phyloP scores from a whole-genome alignment of 2,113 vertebrate genomes.

The Brachionichthys hirsutus region DNA sequence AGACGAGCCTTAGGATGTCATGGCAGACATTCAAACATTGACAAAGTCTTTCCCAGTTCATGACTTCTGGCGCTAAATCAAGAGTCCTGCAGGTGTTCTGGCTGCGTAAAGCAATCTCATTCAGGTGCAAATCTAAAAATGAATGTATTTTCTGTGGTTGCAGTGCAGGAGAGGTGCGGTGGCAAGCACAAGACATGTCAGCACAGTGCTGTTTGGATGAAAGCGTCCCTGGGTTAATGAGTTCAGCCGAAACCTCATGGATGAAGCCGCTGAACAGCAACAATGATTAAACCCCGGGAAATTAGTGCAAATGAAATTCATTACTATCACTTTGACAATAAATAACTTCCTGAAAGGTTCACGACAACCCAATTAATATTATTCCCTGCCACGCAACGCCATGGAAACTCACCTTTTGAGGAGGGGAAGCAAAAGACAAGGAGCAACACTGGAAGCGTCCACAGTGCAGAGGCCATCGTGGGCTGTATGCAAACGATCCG shows the following conservation, averaged over 20 bases:
- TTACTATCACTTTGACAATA: conserved; percentile 49
- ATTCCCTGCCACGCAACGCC: conserved; percentile 22
- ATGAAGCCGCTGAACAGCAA: conserved; percentile 39
- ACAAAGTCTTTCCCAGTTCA: conserved; percentile 37
- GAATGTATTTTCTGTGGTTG: conserved; percentile 8
- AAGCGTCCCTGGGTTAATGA: conserved; percentile 6
- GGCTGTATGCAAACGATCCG: conserved; percentile 49
- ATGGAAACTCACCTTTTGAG: conserved; percentile 74
- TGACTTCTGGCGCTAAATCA: conserved; percentile 28
- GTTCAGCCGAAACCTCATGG: neutral
- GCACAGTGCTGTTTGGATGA: conserved; percentile 1
- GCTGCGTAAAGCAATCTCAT: conserved; percentile 35
- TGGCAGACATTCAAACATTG: conserved; percentile 54
- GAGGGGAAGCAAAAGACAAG: conserved; percentile 62
- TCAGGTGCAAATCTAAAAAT: conserved; percentile 34
- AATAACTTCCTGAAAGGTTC: conserved; percentile 41
- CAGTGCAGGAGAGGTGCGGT: conserved; percentile 9
- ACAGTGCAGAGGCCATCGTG: conserved; percentile 73
- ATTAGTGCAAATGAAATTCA: conserved; percentile 46
- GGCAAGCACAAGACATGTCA: neutral
- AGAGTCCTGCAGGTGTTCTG: conserved; percentile 22
- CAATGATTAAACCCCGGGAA: conserved; percentile 5
- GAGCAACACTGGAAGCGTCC: conserved; percentile 67
- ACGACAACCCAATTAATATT: conserved; percentile 34
- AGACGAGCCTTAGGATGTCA: conserved; percentile 41